A percentile compares a stretch with the other conserved stretches of the same genome.
Evolutionary conservation across 1,140 invertebrate genomes (phyloP).

Genomic region (Brachionus rotundiformis): DNA sequence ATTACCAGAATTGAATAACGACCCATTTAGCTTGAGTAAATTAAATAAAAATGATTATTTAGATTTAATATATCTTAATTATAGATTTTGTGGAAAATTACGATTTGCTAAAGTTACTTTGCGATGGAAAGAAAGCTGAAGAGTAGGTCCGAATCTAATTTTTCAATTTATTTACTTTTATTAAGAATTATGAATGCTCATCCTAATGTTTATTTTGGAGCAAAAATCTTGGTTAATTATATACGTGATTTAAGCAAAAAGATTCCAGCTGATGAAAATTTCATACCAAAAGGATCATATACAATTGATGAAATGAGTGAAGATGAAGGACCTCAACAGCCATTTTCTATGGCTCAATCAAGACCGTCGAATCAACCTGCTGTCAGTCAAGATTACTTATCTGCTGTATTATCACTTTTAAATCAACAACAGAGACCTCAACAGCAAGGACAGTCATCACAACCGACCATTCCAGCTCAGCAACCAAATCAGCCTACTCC

Average conservation of each 20-base stretch:
- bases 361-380: constrained; percentile 26
- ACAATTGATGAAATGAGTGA: constrained; percentile 44
- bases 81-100: constrained; percentile 12
- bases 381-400: constrained; percentile 42
- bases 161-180: neutral
- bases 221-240: constrained; percentile 25
- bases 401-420: constrained; percentile 24
- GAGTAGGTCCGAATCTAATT: neutral
- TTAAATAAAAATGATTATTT: neutral
- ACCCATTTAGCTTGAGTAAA: constrained; percentile 14
- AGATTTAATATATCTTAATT: neutral
- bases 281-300: constrained; percentile 35
- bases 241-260: constrained; percentile 18
- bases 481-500: neutral
- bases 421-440: constrained; percentile 38
- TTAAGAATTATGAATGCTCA: constrained; percentile 25
- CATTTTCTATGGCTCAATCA: neutral
- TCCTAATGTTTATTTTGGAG: constrained; percentile 15
- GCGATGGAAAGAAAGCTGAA: constrained; percentile 34
- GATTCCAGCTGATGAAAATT: constrained; percentile 18
- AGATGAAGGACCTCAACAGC: constrained; percentile 26
- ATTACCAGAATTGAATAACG: neutral
- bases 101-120: constrained; percentile 7
- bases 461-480: neutral
- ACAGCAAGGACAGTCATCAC: neutral